Conservation (phyloP, 2,888 invertebrate species). For the Epinotia demarniana region DNA sequence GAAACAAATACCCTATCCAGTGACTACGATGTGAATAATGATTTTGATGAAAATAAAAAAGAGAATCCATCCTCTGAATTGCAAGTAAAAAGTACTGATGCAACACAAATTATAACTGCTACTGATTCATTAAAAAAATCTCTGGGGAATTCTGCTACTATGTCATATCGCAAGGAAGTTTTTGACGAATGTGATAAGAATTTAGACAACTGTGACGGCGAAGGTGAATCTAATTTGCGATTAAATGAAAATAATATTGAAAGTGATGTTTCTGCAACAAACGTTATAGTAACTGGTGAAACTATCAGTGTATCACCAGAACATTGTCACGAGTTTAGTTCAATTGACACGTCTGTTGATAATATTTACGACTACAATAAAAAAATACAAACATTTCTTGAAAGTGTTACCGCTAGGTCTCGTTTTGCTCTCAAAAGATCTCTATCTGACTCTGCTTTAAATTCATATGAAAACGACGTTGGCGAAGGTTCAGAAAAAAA, state of each 20-base stretch:
- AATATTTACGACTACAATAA: not conserved
- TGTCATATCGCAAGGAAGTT: not conserved
- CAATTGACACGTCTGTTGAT: not conserved
- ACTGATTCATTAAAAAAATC: not conserved
- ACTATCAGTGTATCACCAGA: not conserved
- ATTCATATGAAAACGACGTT: slow-evolving; percentile 50
- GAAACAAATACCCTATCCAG: not conserved
- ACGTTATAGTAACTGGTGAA: slow-evolving; percentile 7
- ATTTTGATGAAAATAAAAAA: not conserved
- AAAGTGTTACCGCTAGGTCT: slow-evolving; percentile 40
- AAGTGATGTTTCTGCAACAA: not conserved
- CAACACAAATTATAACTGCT: not conserved
- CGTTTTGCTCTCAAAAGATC: slow-evolving; percentile 68
- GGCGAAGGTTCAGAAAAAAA: slow-evolving; percentile 52
- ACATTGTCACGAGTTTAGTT: not conserved
- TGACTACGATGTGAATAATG: slow-evolving; percentile 3
- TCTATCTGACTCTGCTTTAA: slow-evolving; percentile 73
- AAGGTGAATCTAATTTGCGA: not conserved
- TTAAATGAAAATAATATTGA: slow-evolving; percentile 1
- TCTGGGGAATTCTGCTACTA: not conserved
- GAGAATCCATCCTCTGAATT: not conserved
- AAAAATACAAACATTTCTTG: not conserved
- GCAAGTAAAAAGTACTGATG: not conserved
- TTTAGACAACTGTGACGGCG: not conserved
- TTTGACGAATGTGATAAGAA: not conserved